A percentile compares a stretch with the other conserved stretches of the same genome.
Conservation (phyloP, 2,113 vertebrate genomes). For the Acrocephalus kingi region DNA sequence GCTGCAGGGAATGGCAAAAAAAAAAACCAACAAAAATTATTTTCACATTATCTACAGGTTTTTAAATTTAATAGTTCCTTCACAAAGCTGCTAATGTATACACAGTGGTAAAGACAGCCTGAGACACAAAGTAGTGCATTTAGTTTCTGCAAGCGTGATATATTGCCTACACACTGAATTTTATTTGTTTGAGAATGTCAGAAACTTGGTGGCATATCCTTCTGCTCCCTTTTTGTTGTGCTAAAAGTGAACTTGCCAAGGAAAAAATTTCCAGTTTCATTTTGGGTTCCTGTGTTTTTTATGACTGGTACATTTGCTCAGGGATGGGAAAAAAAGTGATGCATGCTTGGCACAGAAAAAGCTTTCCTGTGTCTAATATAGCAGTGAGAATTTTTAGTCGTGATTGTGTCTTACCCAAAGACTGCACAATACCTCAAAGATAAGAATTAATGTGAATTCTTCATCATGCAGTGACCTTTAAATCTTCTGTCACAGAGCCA, state of each 20-base stretch:
- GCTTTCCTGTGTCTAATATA: not conserved
- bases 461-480: not conserved
- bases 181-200: constrained; percentile 24
- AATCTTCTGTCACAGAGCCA: not conserved
- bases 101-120: not conserved
- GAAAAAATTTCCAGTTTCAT: not conserved
- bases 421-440: not conserved
- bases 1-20: not conserved
- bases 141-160: not conserved
- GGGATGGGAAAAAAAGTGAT: not conserved
- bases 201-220: constrained; percentile 7
- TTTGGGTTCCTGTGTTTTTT: constrained; percentile 31
- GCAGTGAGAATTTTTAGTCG: constrained; percentile 1
- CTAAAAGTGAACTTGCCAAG: not conserved
- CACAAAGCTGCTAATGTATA: not conserved
- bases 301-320: not conserved
- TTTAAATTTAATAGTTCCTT: not conserved
- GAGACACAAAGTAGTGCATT: not conserved
- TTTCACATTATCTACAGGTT: not conserved
- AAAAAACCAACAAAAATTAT: not conserved
- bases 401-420: constrained; percentile 3
- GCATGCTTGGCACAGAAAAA: constrained; percentile 16
- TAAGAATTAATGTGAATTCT: not conserved
- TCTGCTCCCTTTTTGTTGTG: constrained; percentile 42
- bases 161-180: constrained; percentile 35